These are phyloP conservation scores for Stegophylla sp. DNA, from an alignment of 2,888 invertebrate species.

Conservation along the genomic window DNA sequence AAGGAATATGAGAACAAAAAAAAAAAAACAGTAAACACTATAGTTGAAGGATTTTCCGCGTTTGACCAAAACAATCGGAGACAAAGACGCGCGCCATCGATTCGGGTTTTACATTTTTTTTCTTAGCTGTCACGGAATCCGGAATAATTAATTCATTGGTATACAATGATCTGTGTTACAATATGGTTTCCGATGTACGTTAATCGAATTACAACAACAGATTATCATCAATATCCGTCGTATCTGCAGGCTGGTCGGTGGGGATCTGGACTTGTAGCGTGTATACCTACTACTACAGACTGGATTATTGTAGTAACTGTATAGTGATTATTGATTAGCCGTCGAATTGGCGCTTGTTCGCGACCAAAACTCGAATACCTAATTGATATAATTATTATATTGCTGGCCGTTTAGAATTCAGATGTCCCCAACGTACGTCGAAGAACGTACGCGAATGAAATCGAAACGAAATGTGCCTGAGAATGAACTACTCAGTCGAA, in stretches of 20 bases:
- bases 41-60: slow-evolving; percentile 3
- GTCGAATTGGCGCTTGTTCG: neutral
- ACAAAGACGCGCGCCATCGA: neutral
- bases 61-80: neutral
- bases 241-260: no score
- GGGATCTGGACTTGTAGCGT: no score
- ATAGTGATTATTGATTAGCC: no score
- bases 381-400: no score
- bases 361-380: neutral
- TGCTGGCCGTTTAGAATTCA: no score
- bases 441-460: neutral
- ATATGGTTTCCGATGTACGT: no score
- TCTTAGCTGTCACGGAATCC: neutral
- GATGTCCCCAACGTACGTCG: neutral
- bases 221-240: no score
- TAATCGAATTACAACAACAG: no score
- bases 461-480: neutral
- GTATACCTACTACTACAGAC: no score
- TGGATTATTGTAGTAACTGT: no score
- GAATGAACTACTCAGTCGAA: no score
- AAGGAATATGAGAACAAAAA: neutral
- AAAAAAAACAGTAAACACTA: neutral
- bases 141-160: neutral
- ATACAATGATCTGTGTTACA: no score
- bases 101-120: neutral